Evolutionary conservation across 2,797 vertebrate genomes (phyloP), one percentile per base, ranked within the genome.

Genomic region (Enteromius thamalakanensis): DNA sequence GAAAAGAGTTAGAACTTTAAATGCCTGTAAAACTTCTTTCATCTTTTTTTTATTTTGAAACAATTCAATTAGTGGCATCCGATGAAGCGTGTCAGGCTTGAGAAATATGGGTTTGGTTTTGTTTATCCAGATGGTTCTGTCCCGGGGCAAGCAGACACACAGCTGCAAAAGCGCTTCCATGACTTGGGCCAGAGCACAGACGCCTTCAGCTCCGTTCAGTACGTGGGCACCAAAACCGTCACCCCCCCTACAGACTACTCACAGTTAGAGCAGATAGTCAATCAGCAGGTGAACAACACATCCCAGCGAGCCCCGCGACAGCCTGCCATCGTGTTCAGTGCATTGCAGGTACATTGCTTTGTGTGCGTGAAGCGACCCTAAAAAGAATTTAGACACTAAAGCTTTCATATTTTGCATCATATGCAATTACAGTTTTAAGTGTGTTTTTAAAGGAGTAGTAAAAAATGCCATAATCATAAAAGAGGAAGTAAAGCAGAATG

Each of bases 131-230:
- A 95, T 72, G 90, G 90, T 0, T 90, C 86, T 68, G 67, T 83
- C n/a, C 47, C 84, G 0, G 93, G 93, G n/a, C 82, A 92, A 1
- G 93, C 93, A 0, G 96, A 96, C 87, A 91, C 87, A 0, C 83
- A 94, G 47, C 93, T 96, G 45, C 95, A 95, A 89, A 95, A 93
- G 88, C 93, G 95, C n/a, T 96, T 96, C 60, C 94, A 95, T 64
- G 95, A 96, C 29, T 90, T 95, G 80, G 72, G 84, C 55, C 86
- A 95, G 88, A 88, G 91, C 29, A 95, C 95, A 0, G 94, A 96
- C 72, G 95, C 95, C 84, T 96, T 96, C 89, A 96, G 94, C 90
- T 95, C 95, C 0, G 91, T 95, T 79, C 94, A 96, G 91, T 96
- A 96, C 2, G 91, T 96, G 6, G 96, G 96, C 81, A 93, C 94